Evolutionary conservation across 2,888 invertebrate species (phyloP).

Genomic region (Flexamia atlantica): DNA sequence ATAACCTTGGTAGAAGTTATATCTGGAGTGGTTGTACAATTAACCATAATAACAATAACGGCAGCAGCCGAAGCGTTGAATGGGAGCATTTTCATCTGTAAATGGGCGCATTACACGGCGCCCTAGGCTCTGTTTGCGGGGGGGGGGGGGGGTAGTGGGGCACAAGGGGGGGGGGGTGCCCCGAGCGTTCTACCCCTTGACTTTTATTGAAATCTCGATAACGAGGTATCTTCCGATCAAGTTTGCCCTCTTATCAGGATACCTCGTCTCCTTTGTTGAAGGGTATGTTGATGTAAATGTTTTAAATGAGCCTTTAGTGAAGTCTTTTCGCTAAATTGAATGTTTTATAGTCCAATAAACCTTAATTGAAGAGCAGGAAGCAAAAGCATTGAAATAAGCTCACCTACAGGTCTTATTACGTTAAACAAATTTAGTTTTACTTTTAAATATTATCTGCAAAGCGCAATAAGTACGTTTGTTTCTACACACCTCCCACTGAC

Average conservation of each 20-base stretch:
- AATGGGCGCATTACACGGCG: conserved; percentile 24
- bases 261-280: neutral
- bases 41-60: conserved; percentile 30
- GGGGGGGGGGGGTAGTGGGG: neutral
- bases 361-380: too few species aligned
- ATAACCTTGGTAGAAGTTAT: neutral
- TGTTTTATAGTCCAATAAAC: too few species aligned
- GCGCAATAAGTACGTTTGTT: too few species aligned
- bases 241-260: neutral
- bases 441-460: too few species aligned
- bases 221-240: conserved; percentile 9
- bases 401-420: too few species aligned
- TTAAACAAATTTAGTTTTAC: too few species aligned
- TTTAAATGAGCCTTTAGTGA: neutral
- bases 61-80: neutral
- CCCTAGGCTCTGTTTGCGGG: too few species aligned
- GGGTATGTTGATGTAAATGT: neutral
- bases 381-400: too few species aligned
- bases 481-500: too few species aligned
- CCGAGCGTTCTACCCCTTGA: neutral
- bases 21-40: conserved; percentile 18
- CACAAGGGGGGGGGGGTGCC: neutral
- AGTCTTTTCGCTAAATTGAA: too few species aligned
- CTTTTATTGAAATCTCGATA: conserved; percentile 35
- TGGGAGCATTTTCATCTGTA: conserved; percentile 37